These are phyloP conservation scores for Trileptium ribeirensis DNA, from an alignment of 2,888 invertebrate species.

Conservation along the genomic window DNA sequence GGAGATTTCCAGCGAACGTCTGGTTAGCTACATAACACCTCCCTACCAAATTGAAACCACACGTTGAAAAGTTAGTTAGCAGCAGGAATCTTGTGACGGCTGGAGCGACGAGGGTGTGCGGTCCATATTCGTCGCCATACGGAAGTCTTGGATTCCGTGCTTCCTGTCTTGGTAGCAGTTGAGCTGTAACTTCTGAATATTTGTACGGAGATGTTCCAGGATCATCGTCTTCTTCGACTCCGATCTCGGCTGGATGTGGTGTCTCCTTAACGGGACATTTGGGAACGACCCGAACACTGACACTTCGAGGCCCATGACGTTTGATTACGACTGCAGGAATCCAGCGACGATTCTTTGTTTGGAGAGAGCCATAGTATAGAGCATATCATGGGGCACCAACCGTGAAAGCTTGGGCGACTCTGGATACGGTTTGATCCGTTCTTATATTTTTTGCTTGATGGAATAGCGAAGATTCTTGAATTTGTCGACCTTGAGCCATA, in stretches of 20 bases:
- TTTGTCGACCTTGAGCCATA: constrained; percentile 21
- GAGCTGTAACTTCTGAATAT: no score
- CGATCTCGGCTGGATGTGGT: constrained; percentile 21
- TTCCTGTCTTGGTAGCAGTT: no score
- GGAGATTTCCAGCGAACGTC: no score
- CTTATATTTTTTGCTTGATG: background rate
- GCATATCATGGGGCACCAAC: background rate
- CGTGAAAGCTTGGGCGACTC: background rate
- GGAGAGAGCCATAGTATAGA: constrained; percentile 20
- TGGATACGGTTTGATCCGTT: background rate
- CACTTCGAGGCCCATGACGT: background rate
- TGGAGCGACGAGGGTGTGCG: no score
- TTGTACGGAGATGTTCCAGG: background rate
- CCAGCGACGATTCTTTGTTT: constrained; percentile 21
- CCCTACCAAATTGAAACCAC: no score
- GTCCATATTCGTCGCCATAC: no score
- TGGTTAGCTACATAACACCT: no score
- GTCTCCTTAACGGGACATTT: constrained; percentile 25
- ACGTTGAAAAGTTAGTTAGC: no score
- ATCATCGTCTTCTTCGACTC: constrained; percentile 15
- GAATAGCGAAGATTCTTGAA: background rate
- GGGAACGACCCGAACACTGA: constrained; percentile 19
- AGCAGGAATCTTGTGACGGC: no score
- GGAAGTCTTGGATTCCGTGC: no score
- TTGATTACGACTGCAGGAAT: constrained; percentile 22